These are phyloP conservation scores for Okamejei kenojei DNA, from an alignment of 2,797 vertebrate genomes.

Conservation along the genomic window DNA sequence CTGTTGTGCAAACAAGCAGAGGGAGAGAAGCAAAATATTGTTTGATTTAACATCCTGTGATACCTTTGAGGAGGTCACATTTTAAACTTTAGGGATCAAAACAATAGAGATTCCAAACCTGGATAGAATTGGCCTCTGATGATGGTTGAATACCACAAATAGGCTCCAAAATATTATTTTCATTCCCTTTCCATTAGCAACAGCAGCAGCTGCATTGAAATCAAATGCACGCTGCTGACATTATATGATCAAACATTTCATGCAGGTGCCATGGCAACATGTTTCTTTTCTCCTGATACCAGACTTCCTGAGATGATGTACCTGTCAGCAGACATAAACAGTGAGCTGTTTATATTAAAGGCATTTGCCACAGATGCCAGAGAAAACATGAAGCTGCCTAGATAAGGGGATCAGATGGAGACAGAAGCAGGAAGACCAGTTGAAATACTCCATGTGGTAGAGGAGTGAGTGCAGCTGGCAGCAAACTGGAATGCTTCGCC, in stretches of 20 bases:
- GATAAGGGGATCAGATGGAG: not conserved
- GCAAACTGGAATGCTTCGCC: not conserved
- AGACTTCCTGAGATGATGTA: not conserved
- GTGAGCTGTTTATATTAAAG: not conserved
- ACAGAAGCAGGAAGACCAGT: not conserved
- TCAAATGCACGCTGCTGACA: not conserved
- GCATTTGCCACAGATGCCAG: not conserved
- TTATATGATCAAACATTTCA: conserved; percentile 1
- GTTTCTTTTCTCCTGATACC: not conserved
- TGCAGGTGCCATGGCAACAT: not conserved
- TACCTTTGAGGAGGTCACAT: not conserved
- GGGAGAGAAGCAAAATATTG: not conserved
- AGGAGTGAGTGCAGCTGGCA: not conserved
- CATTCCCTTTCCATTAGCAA: not conserved
- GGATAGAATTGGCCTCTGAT: not conserved
- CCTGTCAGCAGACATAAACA: not conserved
- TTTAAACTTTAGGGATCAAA: not conserved
- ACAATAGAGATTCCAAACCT: not conserved
- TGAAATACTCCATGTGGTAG: not conserved
- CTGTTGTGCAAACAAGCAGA: not conserved
- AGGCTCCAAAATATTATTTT: not conserved
- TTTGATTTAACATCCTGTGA: not conserved
- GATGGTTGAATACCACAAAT: not conserved
- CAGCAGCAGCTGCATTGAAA: not conserved
- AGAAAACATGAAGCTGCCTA: not conserved